Base-by-base conservation (phyloP, 1,140 invertebrate genomes). In the Condylostylus longicornis region DNA sequence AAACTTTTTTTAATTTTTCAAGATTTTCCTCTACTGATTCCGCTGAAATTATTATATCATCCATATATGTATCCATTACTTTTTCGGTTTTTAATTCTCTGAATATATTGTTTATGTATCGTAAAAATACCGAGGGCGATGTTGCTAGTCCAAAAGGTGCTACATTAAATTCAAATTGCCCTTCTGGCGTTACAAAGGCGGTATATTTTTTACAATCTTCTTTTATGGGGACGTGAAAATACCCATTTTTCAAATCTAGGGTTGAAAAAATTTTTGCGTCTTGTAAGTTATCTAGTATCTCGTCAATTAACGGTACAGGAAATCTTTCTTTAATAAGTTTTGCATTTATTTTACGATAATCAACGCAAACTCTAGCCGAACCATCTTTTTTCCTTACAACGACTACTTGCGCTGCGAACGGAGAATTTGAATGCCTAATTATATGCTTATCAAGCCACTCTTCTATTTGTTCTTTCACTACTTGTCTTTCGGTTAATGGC, bases 101-200 rank as follows among this genome's bases (percentile, higher is more conserved):
- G 3, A 46, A 22, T 6, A 44, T 37, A 15, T 34, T 7, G 32
- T 58, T 52, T 14, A 68, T 62, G 6, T 61, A 45, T 23, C 50
- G 38, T 39, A 64, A 54, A 38, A 68, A 68, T 4, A 54, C 50
- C n/a, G 53, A 40, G 0, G 65, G 55, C 0, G 61, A 51, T 5
- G 5, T 40, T 5, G 27, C 33, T 12, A 40, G 33, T 18, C 36
- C 41, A 33, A 42, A 42, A 9, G 43, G 41, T 13, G 39, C 36
- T 19, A 50, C 42, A 0, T 45, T 22, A 18, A 6, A 38, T 31
- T 38, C 36, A 31, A 18, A 38, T 10, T 38, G 36, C 4, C 36
- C 36, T 5, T 20, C 4, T 12, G 9, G 28, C 4, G 36, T 38
- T 8, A 29, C 18, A 15, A 38, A 38, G 5, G 36, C 10, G n/a